Percentiles rank a stretch among this genome's conserved stretches.
phyloP scores from a whole-genome alignment of 2,113 vertebrate genomes.

The Nannospalax galili region DNA sequence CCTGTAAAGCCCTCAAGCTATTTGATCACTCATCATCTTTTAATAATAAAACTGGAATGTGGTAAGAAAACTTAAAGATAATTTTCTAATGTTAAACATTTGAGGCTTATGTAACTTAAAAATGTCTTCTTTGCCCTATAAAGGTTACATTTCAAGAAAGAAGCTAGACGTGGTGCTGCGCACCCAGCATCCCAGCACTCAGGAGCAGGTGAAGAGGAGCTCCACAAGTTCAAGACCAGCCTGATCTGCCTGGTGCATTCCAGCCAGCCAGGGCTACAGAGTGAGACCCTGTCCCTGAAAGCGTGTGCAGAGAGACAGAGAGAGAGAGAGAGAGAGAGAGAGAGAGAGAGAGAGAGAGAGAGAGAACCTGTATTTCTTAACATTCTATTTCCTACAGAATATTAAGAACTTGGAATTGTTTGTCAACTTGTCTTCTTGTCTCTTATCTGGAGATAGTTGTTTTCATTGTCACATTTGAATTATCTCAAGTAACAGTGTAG shows the following conservation, averaged over 20 bases:
- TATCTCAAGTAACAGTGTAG: neutral
- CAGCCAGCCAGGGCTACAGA: neutral
- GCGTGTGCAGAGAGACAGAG: no score
- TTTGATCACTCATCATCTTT: slow-evolving; percentile 14
- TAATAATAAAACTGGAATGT: slow-evolving; percentile 42
- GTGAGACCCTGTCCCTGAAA: neutral
- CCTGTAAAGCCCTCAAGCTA: slow-evolving; percentile 11
- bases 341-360: slow-evolving; percentile 5
- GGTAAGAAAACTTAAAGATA: neutral
- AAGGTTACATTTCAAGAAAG: neutral
- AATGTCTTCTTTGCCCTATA: neutral
- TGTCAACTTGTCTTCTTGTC: neutral
- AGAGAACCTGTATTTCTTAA: neutral
- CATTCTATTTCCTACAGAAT: neutral
- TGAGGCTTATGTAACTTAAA: neutral
- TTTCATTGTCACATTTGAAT: slow-evolving; percentile 30
- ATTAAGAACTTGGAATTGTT: neutral
- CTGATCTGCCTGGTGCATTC: neutral
- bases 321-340: no score
- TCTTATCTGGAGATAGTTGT: neutral
- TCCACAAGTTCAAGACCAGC: neutral
- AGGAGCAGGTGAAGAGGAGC: neutral
- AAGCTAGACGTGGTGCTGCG: no score
- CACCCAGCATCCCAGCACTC: neutral
- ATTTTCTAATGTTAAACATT: slow-evolving; percentile 35